Evolutionary conservation across 2,113 vertebrate species (phyloP).

Genomic region (Lonchura striata): DNA sequence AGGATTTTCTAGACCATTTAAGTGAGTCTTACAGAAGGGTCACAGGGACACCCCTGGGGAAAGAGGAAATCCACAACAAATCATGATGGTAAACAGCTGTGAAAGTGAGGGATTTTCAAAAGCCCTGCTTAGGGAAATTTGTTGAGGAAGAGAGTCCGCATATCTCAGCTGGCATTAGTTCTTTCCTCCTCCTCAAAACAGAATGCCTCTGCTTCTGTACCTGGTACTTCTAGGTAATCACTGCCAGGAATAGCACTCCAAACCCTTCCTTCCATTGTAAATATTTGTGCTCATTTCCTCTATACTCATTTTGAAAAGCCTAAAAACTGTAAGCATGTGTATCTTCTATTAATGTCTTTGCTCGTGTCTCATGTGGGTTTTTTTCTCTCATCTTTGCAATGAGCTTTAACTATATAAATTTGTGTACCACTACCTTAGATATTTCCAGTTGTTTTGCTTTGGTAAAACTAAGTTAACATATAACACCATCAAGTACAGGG

Average conservation of each 20-base stretch:
- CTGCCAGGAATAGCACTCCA: background rate
- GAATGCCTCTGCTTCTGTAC: background rate
- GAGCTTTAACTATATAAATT: background rate
- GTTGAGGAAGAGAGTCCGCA: background rate
- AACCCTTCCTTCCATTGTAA: background rate
- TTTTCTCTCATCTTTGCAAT: background rate
- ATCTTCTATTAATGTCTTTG: background rate
- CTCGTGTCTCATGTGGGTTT: background rate
- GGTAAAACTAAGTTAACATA: conserved; percentile 52
- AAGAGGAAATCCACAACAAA: background rate
- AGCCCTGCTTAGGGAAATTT: background rate
- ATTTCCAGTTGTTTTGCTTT: background rate
- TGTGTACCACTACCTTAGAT: background rate
- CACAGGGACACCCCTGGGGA: background rate
- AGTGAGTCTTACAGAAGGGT: background rate
- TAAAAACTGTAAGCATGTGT: background rate
- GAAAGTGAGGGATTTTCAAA: background rate
- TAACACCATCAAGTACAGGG: background rate
- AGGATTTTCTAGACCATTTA: background rate
- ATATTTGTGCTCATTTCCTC: background rate
- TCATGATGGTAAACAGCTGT: background rate
- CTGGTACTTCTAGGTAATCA: conserved; percentile 10
- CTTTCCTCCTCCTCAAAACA: background rate
- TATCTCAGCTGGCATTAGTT: background rate
- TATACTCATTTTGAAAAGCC: background rate